phyloP scores from a whole-genome alignment of 2,113 vertebrate species.

The Podarcis raffonei region DNA sequence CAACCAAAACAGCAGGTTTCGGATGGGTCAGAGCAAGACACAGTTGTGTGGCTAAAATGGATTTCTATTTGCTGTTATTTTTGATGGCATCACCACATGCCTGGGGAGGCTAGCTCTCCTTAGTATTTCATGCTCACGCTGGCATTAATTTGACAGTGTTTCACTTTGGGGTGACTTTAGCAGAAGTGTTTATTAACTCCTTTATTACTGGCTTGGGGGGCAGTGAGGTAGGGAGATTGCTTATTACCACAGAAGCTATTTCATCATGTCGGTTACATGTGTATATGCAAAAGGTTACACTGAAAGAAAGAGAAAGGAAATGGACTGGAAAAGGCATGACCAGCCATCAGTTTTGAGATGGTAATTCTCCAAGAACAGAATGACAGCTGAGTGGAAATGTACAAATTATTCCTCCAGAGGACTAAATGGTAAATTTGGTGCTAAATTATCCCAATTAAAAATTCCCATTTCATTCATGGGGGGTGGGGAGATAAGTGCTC shows the following conservation, averaged over 20 bases:
- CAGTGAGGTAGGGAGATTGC: background rate
- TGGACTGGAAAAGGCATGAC: background rate
- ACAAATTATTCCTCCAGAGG: background rate
- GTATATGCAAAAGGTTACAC: background rate
- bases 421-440: background rate
- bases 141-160: constrained; percentile 31
- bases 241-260: background rate
- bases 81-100: background rate
- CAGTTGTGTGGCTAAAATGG: background rate
- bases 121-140: constrained; percentile 3
- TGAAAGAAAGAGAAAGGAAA: no score
- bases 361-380: constrained; percentile 9
- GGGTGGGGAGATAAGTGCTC: no score
- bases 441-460: background rate
- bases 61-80: background rate
- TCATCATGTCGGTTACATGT: background rate
- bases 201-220: constrained; percentile 11
- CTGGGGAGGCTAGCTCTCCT: background rate
- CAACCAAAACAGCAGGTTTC: background rate
- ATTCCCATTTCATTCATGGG: background rate
- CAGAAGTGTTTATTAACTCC: constrained; percentile 13
- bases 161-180: constrained; percentile 8
- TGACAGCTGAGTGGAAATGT: background rate
- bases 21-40: constrained; percentile 15
- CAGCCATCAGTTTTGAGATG: background rate